phyloP scores from a whole-genome alignment of 2,113 vertebrate species.

The Eudyptes chrysolophus region DNA sequence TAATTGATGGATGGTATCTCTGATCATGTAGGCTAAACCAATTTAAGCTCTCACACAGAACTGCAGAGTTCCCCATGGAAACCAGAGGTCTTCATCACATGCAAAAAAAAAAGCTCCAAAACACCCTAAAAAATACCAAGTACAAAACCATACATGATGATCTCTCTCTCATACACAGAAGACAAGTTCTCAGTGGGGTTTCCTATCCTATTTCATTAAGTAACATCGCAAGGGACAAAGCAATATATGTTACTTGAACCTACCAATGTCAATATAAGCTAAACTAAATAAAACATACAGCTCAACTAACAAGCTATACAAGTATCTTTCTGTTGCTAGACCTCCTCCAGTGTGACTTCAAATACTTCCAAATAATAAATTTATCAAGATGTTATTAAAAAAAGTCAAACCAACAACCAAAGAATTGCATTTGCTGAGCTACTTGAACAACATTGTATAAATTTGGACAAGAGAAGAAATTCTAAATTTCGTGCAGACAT shows the following conservation, averaged over 20 bases:
- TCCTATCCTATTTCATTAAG: not conserved
- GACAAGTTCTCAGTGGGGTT: not conserved
- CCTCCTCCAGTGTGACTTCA: not conserved
- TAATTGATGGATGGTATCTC: not conserved
- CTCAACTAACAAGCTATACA: not conserved
- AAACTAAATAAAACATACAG: not conserved
- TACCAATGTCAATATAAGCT: not conserved
- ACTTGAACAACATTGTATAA: not conserved
- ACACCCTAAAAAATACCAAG: not conserved
- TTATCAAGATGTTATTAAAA: not conserved
- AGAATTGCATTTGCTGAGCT: not conserved
- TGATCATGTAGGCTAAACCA: not conserved
- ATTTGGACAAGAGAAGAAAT: not conserved
- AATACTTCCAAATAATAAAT: not conserved
- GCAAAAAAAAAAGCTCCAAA: no score
- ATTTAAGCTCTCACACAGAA: not conserved
- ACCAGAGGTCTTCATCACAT: not conserved
- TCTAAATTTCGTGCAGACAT: not conserved
- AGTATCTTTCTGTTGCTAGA: not conserved
- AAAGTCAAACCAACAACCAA: not conserved
- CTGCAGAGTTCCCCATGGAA: not conserved
- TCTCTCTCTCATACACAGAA: not conserved
- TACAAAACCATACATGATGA: not conserved
- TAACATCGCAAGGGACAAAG: not conserved
- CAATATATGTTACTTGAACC: not conserved